Percentiles rank a stretch among this genome's conserved stretches.
Conservation (phyloP, 1,140 invertebrate genomes). For the Drosophila triauraria region DNA sequence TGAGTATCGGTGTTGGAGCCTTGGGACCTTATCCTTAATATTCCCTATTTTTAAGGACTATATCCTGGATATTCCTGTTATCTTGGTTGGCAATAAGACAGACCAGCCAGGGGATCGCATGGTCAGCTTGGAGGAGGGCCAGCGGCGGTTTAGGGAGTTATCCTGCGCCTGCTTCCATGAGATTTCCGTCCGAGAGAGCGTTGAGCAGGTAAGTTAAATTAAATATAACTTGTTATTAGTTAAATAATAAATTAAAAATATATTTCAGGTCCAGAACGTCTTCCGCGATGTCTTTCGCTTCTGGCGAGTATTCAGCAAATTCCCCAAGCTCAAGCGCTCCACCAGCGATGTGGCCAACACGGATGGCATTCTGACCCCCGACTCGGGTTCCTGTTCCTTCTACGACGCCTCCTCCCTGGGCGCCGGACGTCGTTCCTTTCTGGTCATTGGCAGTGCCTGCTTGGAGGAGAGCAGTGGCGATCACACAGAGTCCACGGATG, state of each 20-base stretch:
- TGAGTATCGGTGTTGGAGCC: constrained; percentile 38
- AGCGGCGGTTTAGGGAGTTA: constrained; percentile 90
- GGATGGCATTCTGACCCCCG: constrained; percentile 68
- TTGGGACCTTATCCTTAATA: too few relatives aligned
- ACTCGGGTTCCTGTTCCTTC: constrained; percentile 71
- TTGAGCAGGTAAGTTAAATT: constrained; percentile 88
- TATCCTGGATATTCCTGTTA: constrained; percentile 89
- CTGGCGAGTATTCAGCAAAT: constrained; percentile 89
- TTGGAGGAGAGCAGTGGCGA: constrained; percentile 72
- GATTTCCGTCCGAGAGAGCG: constrained; percentile 92
- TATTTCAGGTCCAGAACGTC: constrained; percentile 87
- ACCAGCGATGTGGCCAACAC: constrained; percentile 86
- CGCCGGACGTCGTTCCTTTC: constrained; percentile 72
- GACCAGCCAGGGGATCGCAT: constrained; percentile 92
- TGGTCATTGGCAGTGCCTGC: constrained; percentile 72
- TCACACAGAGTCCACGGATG: constrained; percentile 78
- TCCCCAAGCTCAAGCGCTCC: constrained; percentile 87
- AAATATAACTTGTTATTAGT: background rate
- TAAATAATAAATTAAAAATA: too few relatives aligned
- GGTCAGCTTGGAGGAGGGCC: constrained; percentile 90
- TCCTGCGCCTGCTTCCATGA: constrained; percentile 93
- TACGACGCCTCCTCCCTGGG: constrained; percentile 69
- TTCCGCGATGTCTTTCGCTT: constrained; percentile 89
- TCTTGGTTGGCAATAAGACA: constrained; percentile 93
- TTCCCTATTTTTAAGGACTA: constrained; percentile 85